Percentiles rank a stretch among this genome's conserved stretches.
phyloP scores from a whole-genome alignment of 1,140 invertebrate species.

The Drosophila ogumai region DNA sequence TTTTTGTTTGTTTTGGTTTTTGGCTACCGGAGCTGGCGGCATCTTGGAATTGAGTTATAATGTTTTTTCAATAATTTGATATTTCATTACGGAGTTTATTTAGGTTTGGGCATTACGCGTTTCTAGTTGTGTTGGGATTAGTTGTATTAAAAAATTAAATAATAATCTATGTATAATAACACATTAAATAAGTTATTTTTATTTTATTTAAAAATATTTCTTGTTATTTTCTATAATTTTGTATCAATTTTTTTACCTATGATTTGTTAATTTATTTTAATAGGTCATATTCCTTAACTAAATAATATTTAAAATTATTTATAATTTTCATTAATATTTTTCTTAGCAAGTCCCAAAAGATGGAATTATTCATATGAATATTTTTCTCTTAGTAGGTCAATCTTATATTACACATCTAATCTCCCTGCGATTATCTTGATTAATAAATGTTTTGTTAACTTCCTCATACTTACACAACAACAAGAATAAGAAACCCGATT shows the following conservation, averaged over 20 bases:
- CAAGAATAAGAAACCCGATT: slow-evolving; percentile 49
- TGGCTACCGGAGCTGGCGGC: slow-evolving; percentile 17
- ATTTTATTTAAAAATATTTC: not conserved
- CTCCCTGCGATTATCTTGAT: slow-evolving; percentile 7
- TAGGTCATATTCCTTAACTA: no score
- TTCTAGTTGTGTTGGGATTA: not conserved
- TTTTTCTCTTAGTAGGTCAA: slow-evolving; percentile 1
- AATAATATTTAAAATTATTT: not conserved
- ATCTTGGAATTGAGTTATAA: slow-evolving; percentile 20
- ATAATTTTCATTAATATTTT: not conserved
- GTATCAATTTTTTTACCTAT: no score
- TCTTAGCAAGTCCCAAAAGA: not conserved
- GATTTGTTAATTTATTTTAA: not conserved
- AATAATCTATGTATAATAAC: no score
- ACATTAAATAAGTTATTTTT: not conserved
- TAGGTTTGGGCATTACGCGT: not conserved
- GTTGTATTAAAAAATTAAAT: not conserved
- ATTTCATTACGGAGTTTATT: not conserved
- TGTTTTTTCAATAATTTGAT: slow-evolving; percentile 2
- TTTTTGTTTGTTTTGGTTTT: slow-evolving; percentile 49
- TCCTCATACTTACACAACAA: not conserved
- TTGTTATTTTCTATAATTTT: no score
- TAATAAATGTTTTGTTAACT: slow-evolving; percentile 18
- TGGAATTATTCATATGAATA: not conserved
- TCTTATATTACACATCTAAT: not conserved